These are phyloP conservation scores for Sesamia nonagrioides DNA, from an alignment of 1,140 invertebrate species.

Conservation along the genomic window DNA sequence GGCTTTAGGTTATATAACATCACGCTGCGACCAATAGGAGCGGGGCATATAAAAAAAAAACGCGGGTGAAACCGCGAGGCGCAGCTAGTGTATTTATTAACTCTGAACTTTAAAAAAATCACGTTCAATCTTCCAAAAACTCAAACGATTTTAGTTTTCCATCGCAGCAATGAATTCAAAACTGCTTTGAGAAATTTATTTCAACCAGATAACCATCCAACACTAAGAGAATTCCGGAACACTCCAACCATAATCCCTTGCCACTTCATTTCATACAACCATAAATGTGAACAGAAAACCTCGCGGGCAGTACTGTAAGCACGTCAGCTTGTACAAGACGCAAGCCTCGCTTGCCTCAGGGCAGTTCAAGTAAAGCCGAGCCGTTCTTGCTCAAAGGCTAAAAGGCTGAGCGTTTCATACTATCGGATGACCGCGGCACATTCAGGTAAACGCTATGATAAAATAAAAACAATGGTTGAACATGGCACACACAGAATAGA, in stretches of 20 bases:
- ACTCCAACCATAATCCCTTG: not conserved
- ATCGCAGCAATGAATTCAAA: no score
- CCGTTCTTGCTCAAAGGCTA: conserved; percentile 31
- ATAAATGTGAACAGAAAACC: conserved; percentile 7
- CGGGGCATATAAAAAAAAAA: no score
- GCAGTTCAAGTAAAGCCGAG: conserved; percentile 33
- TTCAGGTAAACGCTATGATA: conserved; percentile 27
- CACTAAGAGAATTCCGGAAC: no score
- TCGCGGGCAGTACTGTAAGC: not conserved
- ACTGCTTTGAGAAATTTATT: not conserved
- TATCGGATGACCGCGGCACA: conserved; percentile 44
- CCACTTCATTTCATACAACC: not conserved
- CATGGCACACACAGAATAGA: no score
- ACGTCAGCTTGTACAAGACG: conserved; percentile 1
- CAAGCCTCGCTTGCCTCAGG: conserved; percentile 18
- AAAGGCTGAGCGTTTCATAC: conserved; percentile 41
- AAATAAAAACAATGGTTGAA: conserved; percentile 29
- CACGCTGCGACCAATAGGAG: no score
- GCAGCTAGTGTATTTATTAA: no score
- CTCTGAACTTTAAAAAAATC: no score
- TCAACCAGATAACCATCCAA: not conserved
- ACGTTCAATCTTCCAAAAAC: no score
- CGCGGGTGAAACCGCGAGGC: no score
- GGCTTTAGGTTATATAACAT: no score
- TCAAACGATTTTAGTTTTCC: no score